Evolutionary conservation across 2,113 vertebrate genomes (phyloP).

Genomic region (Bettongia penicillata): DNA sequence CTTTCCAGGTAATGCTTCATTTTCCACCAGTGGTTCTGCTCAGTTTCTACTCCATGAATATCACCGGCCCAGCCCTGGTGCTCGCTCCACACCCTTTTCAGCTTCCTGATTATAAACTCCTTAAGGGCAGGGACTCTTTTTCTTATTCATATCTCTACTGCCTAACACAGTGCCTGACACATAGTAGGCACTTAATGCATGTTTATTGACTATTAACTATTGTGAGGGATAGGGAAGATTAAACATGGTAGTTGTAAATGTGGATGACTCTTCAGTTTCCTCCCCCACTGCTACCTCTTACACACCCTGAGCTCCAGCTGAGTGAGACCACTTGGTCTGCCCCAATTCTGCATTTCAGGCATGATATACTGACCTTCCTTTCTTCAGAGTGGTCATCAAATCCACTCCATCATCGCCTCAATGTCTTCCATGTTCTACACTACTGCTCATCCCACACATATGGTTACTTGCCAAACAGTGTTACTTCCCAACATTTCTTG

Average conservation of each 20-base stretch:
- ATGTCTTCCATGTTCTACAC: background rate
- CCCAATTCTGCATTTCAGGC: rapidly evolving
- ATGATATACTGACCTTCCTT: background rate
- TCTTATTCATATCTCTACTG: background rate
- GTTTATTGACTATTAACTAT: background rate
- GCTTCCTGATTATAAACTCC: background rate
- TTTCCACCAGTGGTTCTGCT: background rate
- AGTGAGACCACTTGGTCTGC: background rate
- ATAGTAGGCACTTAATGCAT: background rate
- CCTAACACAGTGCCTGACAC: background rate
- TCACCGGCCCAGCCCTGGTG: background rate
- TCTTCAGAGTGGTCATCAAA: rapidly evolving
- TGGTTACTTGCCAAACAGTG: rapidly evolving
- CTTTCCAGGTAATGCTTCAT: background rate
- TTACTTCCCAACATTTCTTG: background rate
- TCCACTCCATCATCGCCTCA: too few relatives aligned
- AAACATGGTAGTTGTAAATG: background rate
- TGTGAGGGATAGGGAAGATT: background rate
- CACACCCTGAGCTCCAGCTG: background rate
- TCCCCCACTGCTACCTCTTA: background rate
- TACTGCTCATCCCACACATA: background rate
- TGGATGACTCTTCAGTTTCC: background rate
- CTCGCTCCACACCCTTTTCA: background rate
- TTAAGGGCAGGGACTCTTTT: background rate
- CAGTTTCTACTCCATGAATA: background rate